A percentile compares a stretch with the other conserved stretches of the same genome.
Evolutionary conservation across 2,888 invertebrate genomes (phyloP).

Genomic region (Nebria brevicollis): DNA sequence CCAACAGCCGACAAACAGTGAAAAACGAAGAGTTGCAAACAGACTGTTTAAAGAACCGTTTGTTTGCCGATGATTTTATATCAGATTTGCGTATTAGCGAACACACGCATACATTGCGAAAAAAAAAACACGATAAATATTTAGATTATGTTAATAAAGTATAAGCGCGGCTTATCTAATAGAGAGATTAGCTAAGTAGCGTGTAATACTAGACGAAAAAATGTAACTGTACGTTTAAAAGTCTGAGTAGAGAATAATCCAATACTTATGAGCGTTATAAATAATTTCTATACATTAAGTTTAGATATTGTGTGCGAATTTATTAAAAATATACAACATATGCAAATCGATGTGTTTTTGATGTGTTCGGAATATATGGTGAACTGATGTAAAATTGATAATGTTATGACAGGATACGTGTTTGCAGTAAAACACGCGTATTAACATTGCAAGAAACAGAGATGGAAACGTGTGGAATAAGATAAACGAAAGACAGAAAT

Average conservation of each 20-base stretch:
- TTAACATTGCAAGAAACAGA: constrained; percentile 11
- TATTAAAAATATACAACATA: too few species aligned
- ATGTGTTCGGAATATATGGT: neutral
- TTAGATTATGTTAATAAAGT: neutral
- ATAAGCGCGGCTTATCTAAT: neutral
- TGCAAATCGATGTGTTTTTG: neutral
- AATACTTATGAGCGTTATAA: neutral
- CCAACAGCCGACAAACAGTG: too few species aligned
- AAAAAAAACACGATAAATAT: neutral
- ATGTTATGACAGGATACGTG: constrained; percentile 29
- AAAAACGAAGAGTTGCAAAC: too few species aligned
- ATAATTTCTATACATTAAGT: too few species aligned
- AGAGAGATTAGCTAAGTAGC: neutral
- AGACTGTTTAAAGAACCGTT: neutral
- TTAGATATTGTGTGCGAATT: too few species aligned
- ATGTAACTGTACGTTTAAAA: constrained; percentile 2
- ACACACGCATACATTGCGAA: neutral
- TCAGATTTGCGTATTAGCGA: neutral
- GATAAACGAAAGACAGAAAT: neutral
- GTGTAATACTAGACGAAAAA: neutral
- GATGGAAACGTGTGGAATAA: constrained; percentile 6
- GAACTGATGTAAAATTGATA: constrained; percentile 11
- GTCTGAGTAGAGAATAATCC: neutral
- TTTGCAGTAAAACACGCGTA: constrained; percentile 28
- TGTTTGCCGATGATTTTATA: neutral